A percentile compares a stretch with the other conserved stretches of the same genome.
phyloP scores from a whole-genome alignment of 2,797 vertebrate genomes.

The Hephaestus fuliginosus region DNA sequence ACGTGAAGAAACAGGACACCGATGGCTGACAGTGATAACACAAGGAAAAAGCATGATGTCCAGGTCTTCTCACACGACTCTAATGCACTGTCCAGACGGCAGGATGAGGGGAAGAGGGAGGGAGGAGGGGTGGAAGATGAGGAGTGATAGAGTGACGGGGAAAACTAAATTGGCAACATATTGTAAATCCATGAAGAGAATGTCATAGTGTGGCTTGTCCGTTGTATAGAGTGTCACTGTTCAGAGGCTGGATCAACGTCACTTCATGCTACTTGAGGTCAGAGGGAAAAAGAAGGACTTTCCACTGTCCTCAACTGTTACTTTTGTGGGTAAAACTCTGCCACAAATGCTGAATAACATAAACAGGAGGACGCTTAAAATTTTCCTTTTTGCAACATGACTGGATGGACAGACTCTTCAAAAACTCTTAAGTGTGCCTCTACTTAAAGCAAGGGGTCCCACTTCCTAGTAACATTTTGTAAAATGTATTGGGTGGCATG shows the following conservation, averaged over 20 bases:
- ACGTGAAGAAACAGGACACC: constrained; percentile 63
- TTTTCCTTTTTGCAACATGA: constrained; percentile 11
- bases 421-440: neutral
- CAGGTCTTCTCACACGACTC: constrained; percentile 36
- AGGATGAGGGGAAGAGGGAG: constrained; percentile 34
- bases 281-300: neutral
- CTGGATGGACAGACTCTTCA: neutral
- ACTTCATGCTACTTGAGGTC: constrained; percentile 22
- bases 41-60: constrained; percentile 34
- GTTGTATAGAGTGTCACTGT: constrained; percentile 21
- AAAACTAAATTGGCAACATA: constrained; percentile 32
- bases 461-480: no score
- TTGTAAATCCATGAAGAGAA: constrained; percentile 43
- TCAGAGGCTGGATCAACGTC: constrained; percentile 15
- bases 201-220: constrained; percentile 6
- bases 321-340: neutral
- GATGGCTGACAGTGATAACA: constrained; percentile 73
- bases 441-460: neutral
- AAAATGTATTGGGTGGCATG: no score
- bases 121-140: constrained; percentile 25
- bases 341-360: constrained; percentile 31
- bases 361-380: constrained; percentile 23
- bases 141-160: constrained; percentile 17
- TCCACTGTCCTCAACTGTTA: constrained; percentile 20
- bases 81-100: constrained; percentile 74